These are phyloP conservation scores for Drosophila elegans DNA, from an alignment of 1,140 invertebrate genomes.

Conservation along the genomic window DNA sequence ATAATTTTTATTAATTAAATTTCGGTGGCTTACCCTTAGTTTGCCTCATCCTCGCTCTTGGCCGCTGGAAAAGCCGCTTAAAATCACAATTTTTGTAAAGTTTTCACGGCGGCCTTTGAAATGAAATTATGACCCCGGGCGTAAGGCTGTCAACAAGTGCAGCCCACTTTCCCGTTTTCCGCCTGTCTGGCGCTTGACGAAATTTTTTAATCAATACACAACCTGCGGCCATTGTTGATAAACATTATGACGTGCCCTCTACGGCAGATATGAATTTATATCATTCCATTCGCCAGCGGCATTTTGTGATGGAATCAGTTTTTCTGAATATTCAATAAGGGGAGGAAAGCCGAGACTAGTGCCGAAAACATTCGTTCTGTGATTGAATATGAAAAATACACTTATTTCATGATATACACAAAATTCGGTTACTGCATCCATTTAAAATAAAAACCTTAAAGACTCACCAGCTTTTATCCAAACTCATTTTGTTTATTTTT, in stretches of 20 bases:
- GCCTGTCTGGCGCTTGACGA: slow-evolving; percentile 19
- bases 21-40: slow-evolving; percentile 17
- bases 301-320: slow-evolving; percentile 35
- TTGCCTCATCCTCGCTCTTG: slow-evolving; percentile 1
- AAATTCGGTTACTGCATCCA: not conserved
- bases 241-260: slow-evolving; percentile 61
- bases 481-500: slow-evolving; percentile 12
- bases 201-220: slow-evolving; percentile 76
- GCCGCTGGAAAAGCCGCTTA: slow-evolving; percentile 66
- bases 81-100: slow-evolving; percentile 54
- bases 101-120: slow-evolving; percentile 59
- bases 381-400: not conserved
- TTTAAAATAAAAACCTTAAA: not conserved
- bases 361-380: not conserved
- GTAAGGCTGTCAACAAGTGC: slow-evolving; percentile 70
- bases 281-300: slow-evolving; percentile 45
- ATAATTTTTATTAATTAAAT: slow-evolving; percentile 81
- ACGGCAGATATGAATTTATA: slow-evolving; percentile 60
- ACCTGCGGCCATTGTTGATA: slow-evolving; percentile 71
- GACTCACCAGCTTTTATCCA: not conserved
- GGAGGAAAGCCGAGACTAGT: not conserved
- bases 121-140: slow-evolving; percentile 58
- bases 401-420: not conserved
- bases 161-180: slow-evolving; percentile 2
- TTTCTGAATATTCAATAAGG: slow-evolving; percentile 17